Conservation (phyloP, 2,888 invertebrate genomes). For the Dione vanillae region DNA sequence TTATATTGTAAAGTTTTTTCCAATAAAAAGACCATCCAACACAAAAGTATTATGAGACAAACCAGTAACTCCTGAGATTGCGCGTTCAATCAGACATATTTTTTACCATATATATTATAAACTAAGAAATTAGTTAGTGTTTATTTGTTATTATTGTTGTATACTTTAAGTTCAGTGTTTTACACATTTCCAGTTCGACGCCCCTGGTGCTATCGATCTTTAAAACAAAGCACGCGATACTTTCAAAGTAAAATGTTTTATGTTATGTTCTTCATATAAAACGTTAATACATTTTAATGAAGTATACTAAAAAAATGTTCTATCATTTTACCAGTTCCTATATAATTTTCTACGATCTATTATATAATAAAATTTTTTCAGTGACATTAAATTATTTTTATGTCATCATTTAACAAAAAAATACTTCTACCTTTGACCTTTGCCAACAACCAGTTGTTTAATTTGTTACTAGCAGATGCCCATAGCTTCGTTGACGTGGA, state of each 20-base stretch:
- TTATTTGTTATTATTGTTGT: neutral
- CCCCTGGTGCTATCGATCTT: slow-evolving; percentile 30
- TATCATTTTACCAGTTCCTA: neutral
- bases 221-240: slow-evolving; percentile 37
- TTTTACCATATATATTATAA: too few relatives aligned
- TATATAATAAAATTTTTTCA: neutral
- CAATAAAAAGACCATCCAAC: too few relatives aligned
- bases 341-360: neutral
- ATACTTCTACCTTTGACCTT: too few relatives aligned
- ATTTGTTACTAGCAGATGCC: too few relatives aligned
- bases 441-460: too few relatives aligned
- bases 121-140: neutral
- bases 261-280: neutral
- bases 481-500: too few relatives aligned
- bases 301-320: neutral
- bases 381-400: neutral
- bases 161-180: neutral
- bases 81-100: too few relatives aligned
- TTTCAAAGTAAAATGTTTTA: slow-evolving; percentile 19
- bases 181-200: neutral
- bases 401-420: too few relatives aligned
- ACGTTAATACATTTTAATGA: neutral
- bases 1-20: too few relatives aligned
- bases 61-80: too few relatives aligned
- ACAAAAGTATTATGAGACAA: too few relatives aligned